Evolutionary conservation across 2,113 vertebrate genomes (phyloP).

Genomic region (Poeciliopsis turrubarensis): DNA sequence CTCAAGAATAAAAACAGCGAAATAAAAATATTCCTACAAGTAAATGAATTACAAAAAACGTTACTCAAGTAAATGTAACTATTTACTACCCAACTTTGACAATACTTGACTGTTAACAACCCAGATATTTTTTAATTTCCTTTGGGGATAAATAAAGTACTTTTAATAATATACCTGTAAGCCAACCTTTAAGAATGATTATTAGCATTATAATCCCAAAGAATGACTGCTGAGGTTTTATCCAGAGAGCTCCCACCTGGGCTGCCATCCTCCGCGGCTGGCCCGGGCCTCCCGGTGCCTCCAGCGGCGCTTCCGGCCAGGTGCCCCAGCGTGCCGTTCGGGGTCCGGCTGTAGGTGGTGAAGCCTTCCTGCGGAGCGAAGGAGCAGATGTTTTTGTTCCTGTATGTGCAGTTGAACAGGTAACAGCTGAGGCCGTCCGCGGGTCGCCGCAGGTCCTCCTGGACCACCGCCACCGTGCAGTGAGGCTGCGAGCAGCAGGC

Average conservation of each 20-base stretch:
- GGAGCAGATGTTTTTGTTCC: slow-evolving; percentile 84
- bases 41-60: too few species aligned
- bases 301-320: background rate
- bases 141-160: too few species aligned
- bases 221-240: background rate
- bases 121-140: too few species aligned
- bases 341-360: slow-evolving; percentile 82
- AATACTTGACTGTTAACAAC: too few species aligned
- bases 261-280: slow-evolving; percentile 23
- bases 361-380: slow-evolving; percentile 89
- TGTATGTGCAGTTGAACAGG: slow-evolving; percentile 90
- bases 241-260: slow-evolving; percentile 47
- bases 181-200: background rate
- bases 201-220: background rate
- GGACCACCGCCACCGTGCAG: slow-evolving; percentile 90
- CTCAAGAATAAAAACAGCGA: too few species aligned
- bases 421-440: slow-evolving; percentile 83
- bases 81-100: too few species aligned
- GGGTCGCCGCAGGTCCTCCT: slow-evolving; percentile 73
- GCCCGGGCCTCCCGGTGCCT: slow-evolving; percentile 27
- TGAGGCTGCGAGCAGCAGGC: slow-evolving; percentile 88
- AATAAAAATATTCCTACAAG: too few species aligned
- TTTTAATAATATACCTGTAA: too few species aligned
- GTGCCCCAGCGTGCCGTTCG: slow-evolving; percentile 55
- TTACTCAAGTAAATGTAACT: too few species aligned